Evolutionary conservation across 1,140 invertebrate genomes (phyloP), one percentile per base, ranked within the genome.

Genomic region (Pseudomyrmex concolor): DNA sequence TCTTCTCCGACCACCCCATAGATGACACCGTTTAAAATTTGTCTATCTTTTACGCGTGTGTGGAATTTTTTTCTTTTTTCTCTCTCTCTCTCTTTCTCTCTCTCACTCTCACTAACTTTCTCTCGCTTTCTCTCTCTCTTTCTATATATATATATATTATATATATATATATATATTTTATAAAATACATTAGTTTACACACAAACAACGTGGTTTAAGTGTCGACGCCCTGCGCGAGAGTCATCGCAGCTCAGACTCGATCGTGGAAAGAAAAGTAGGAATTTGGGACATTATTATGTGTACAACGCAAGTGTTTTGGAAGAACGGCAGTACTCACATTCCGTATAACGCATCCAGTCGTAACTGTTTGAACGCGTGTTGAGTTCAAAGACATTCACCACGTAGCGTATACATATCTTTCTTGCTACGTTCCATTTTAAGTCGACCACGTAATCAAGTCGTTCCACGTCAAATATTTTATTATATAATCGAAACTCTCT

Each of bases 111-210:
- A 5, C 34, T 34, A 34, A 34, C 34, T 34, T 7, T 34, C 34
- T 34, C 34, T 34, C 34, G 34, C 34, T 83, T 73, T 34, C 34
- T 34, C 34, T 34, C 34, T 34, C 34, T 34, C 68, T 84, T 71
- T 73, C 81, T 64, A 34, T 34, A 34, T 34, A 34, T 34, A 85
- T 85, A 86, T 82, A 77, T 34, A 86, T 91, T n/a, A n/a, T n/a
- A n/a, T n/a, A n/a, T 91, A 91, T 85, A 86, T 82, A 77, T 34
- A 86, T 91, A 89, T 89, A 84, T 86, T 91, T 93, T 93, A 93
- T 93, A 93, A 93, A 93, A 93, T 93, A 93, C 93, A 93, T 93
- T 92, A 93, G 92, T 93, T 93, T 93, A 93, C 91, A 78, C 90
- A 93, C 91, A 78, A 64, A 93, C 90, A 93, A 93, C 89, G 90